Evolutionary conservation across 2,888 invertebrate genomes (phyloP).

Genomic region (Ormyrus labotus): DNA sequence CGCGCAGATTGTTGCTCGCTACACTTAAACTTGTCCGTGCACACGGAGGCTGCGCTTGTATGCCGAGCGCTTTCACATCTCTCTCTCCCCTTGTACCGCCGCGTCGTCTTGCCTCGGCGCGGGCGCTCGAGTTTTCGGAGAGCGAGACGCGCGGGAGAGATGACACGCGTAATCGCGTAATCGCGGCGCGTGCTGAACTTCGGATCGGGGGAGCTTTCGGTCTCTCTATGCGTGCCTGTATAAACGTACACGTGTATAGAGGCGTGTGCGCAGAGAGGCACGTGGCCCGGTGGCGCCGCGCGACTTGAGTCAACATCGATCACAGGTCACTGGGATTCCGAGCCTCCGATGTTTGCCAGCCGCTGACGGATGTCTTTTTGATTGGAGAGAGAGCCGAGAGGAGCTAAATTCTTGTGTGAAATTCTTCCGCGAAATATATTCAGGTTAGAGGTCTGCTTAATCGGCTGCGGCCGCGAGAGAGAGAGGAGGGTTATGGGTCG

Average conservation of each 20-base stretch:
- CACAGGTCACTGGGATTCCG: constrained; percentile 33
- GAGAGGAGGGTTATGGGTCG: too few relatives aligned
- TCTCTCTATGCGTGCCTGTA: constrained; percentile 59
- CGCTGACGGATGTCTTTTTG: constrained; percentile 19
- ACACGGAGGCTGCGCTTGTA: background rate
- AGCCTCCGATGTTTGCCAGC: constrained; percentile 23
- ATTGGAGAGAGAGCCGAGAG: background rate
- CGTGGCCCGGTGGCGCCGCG: constrained; percentile 62
- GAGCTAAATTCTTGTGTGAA: background rate
- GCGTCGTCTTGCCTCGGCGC: too few relatives aligned
- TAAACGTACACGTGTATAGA: constrained; percentile 1
- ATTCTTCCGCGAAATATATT: background rate
- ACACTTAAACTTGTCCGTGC: constrained; percentile 5
- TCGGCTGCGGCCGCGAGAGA: too few relatives aligned
- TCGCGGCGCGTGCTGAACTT: constrained; percentile 75
- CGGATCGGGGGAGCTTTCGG: constrained; percentile 71
- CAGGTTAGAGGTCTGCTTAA: background rate
- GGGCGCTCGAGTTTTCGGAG: background rate
- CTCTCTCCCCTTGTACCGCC: background rate
- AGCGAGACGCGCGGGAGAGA: constrained; percentile 52
- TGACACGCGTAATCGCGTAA: constrained; percentile 76
- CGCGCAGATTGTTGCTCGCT: constrained; percentile 32
- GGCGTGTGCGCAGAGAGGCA: constrained; percentile 44
- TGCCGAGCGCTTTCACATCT: background rate
- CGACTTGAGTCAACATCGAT: constrained; percentile 70